Percentiles rank a stretch among this genome's conserved stretches.
phyloP scores from a whole-genome alignment of 2,888 invertebrate species.

The Ischnura elegans region DNA sequence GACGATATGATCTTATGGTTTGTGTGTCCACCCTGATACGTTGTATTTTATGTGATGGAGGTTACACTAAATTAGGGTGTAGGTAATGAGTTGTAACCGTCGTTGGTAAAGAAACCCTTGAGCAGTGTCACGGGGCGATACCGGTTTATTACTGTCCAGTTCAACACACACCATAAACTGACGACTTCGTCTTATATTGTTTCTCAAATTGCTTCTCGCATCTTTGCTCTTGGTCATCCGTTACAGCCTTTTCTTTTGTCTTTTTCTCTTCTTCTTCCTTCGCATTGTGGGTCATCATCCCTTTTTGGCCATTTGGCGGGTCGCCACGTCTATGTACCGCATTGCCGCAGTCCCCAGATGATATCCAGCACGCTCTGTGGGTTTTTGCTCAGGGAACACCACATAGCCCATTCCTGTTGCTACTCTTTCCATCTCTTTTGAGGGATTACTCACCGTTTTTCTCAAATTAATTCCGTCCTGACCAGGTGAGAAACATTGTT shows the following conservation, averaged over 20 bases:
- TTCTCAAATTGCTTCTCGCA: neutral
- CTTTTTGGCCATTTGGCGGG: conserved; percentile 37
- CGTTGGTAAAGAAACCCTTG: neutral
- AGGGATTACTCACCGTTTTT: neutral
- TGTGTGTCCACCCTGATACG: no score
- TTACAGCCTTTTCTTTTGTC: neutral
- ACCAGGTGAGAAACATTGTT: no score
- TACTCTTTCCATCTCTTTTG: neutral
- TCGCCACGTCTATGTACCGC: conserved; percentile 56
- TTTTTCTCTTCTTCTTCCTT: neutral
- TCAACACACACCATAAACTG: neutral
- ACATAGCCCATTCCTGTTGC: neutral
- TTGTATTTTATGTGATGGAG: neutral
- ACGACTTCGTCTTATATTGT: neutral
- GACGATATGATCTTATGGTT: no score
- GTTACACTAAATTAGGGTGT: neutral
- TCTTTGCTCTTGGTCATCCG: neutral
- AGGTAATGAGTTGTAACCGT: neutral
- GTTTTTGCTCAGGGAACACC: neutral
- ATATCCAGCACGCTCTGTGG: neutral
- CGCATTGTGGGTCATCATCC: conserved; percentile 50
- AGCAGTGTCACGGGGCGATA: neutral
- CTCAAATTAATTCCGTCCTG: no score
- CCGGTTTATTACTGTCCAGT: neutral
- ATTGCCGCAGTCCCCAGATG: conserved; percentile 44